phyloP scores from a whole-genome alignment of 2,797 vertebrate genomes.

The Bradypus variegatus region DNA sequence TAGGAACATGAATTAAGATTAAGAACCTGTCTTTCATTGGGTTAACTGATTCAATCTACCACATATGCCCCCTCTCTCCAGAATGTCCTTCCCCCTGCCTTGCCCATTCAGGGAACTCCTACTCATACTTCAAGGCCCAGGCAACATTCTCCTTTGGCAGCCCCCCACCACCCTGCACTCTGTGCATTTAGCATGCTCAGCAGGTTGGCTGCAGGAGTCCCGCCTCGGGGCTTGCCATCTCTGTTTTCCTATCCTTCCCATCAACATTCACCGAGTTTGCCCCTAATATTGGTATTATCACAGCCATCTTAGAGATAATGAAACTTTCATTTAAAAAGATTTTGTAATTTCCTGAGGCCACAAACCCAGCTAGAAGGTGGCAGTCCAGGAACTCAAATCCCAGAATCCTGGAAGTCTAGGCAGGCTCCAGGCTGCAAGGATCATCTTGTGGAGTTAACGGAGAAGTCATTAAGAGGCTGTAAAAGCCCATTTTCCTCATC shows the following conservation, averaged over 20 bases:
- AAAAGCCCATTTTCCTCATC: neutral
- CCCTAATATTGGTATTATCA: too few species aligned
- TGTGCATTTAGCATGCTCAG: too few species aligned
- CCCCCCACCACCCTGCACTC: too few species aligned
- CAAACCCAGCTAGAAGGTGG: neutral
- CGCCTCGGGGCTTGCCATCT: neutral
- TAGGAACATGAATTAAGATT: too few species aligned
- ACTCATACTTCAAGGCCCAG: neutral
- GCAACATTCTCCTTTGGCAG: neutral
- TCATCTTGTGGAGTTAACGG: neutral
- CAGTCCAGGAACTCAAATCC: neutral
- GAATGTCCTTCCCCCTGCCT: neutral
- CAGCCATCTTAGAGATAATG: neutral
- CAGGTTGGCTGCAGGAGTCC: neutral
- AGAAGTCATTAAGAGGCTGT: neutral
- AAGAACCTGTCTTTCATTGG: too few species aligned
- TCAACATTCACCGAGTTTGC: neutral
- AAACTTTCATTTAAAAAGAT: neutral
- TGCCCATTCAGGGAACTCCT: neutral
- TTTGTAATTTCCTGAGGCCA: neutral
- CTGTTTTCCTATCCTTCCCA: neutral
- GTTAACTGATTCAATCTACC: too few species aligned
- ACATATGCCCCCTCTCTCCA: neutral
- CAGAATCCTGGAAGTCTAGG: neutral
- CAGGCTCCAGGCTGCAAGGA: neutral